A percentile compares a stretch with the other conserved stretches of the same genome.
Conservation (phyloP, 2,113 vertebrate species). For the Cisticola juncidis region DNA sequence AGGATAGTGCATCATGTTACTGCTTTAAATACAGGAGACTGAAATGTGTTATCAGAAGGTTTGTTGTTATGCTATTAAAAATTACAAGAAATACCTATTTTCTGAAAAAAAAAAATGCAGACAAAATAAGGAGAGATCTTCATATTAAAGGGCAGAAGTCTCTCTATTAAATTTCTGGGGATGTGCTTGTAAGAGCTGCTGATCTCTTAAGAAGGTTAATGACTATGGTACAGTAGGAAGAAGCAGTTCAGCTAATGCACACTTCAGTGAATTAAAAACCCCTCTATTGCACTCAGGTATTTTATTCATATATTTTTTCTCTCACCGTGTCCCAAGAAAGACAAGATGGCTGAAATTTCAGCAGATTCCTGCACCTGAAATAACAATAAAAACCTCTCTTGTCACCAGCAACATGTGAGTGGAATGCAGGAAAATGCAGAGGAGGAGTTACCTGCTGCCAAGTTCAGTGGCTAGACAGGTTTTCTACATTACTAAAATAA, state of each 20-base stretch:
- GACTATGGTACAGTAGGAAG: neutral
- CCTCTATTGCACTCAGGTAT: neutral
- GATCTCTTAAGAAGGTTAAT: constrained; percentile 10
- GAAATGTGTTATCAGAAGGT: neutral
- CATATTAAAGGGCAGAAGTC: neutral
- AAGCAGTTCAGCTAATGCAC: neutral
- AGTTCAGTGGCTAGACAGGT: neutral
- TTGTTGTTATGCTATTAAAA: neutral
- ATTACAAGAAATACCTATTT: neutral
- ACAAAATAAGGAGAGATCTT: neutral
- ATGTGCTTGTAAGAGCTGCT: constrained; percentile 4
- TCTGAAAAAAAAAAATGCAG: neutral
- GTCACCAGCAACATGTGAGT: constrained; percentile 2
- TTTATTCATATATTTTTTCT: constrained; percentile 58
- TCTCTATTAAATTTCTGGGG: neutral
- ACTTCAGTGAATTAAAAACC: neutral
- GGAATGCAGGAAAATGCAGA: neutral
- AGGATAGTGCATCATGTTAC: neutral
- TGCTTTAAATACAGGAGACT: neutral
- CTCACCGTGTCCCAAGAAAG: constrained; percentile 33
- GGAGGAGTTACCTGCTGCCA: neutral
- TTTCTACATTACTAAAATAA: constrained; percentile 7
- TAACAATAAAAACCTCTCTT: constrained; percentile 57
- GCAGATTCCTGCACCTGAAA: constrained; percentile 47
- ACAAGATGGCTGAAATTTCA: constrained; percentile 47